phyloP scores from a whole-genome alignment of 2,113 vertebrate genomes.

The Todiramphus saurophagus region DNA sequence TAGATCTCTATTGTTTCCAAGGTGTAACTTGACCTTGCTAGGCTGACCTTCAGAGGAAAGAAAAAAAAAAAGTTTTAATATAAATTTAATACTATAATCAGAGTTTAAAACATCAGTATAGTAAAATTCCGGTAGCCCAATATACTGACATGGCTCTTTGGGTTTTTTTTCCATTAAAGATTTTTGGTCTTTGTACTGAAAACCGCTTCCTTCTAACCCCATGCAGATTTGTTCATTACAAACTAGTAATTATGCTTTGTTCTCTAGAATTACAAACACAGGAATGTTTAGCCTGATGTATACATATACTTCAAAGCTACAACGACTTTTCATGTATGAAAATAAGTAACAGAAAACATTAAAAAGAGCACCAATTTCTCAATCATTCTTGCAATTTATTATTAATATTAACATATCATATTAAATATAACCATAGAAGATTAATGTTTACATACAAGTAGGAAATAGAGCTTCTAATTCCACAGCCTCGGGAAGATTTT shows the following conservation, averaged over 20 bases:
- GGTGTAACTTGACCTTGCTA: background rate
- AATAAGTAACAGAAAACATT: background rate
- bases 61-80: background rate
- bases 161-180: background rate
- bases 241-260: background rate
- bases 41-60: background rate
- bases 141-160: background rate
- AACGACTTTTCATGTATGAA: background rate
- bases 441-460: background rate
- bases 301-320: background rate
- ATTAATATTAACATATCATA: background rate
- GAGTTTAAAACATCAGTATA: background rate
- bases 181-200: fast-evolving
- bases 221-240: background rate
- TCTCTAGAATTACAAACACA: background rate
- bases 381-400: background rate
- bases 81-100: background rate
- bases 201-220: background rate
- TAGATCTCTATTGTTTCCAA: background rate
- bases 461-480: background rate
- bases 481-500: background rate
- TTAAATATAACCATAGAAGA: background rate
- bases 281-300: background rate
- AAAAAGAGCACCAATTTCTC: background rate
- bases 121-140: background rate